Evolutionary conservation across 1,140 invertebrate species (phyloP), one percentile per base, ranked within the genome.

Genomic region (Macrobrachium nipponense): DNA sequence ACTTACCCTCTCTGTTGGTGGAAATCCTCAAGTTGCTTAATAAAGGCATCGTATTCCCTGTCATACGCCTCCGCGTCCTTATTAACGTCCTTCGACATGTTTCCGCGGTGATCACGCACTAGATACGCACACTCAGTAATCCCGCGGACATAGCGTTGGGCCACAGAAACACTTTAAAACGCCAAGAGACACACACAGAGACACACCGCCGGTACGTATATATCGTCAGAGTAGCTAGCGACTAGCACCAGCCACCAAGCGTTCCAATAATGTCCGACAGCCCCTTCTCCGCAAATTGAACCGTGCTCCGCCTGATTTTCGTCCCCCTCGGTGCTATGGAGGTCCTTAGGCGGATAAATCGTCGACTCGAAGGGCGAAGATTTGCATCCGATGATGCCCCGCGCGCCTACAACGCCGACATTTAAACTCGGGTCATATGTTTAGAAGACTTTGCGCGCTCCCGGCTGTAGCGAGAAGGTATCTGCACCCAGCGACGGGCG

Each of bases 1-100:
- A 88, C 87, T 94, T 92, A 97, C 96, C 96, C 95, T 92, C 95
- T 94, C 86, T 94, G 94, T 84, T 96, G 95, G 91, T 97, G 96
- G 90, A 97, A 97, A 90, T 95, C 95, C 89, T 94, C 93, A 88
- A 97, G 92, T 90, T 96, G 96, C 89, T 94, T 94, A 87, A 96
- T 91, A 92, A 97, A 97, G 88, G 92, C 92, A 87, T 94, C 93
- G 89, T 94, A 93, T 91, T 95, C 95, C 91, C 93, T 93, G 90
- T 93, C 92, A 91, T 95, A 95, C 89, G 93, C 93, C 91, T 93
- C 93, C 89, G 94, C 93, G 91, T 95, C 94, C 93, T 95, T 95
- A 92, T 94, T 94, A 90, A 94, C 92, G 91, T 94, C 92, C 91
- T 93, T 93, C 91, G 94, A 94, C 94, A 95, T 95, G 89, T 82